Base-by-base conservation (phyloP, 2,888 invertebrate species). In the Sicus ferrugineus region DNA sequence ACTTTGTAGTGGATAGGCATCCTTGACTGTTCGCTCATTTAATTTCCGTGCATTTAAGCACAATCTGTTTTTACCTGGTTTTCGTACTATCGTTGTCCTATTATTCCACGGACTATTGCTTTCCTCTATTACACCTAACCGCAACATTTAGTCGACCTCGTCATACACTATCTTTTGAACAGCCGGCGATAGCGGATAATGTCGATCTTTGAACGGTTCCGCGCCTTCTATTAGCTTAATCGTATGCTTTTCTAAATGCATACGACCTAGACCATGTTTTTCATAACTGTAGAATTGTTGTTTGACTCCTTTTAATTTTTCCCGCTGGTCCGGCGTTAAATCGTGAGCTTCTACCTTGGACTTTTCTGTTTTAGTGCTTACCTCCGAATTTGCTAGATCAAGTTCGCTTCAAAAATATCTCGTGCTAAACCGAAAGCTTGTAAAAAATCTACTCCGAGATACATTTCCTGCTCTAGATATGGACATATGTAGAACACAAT, bases 31-130 rank as follows among this genome's bases (percentile, higher is more conserved):
- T n/a, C n/a, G n/a, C n/a, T n/a, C n/a, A n/a, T n/a, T n/a, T n/a
- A n/a, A n/a, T n/a, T n/a, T n/a, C n/a, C n/a, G n/a, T n/a, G n/a
- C n/a, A n/a, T n/a, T n/a, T n/a, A n/a, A n/a, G n/a, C n/a, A n/a
- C n/a, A n/a, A n/a, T n/a, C n/a, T n/a, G n/a, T n/a, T n/a, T n/a
- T n/a, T n/a, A n/a, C n/a, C n/a, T n/a, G n/a, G n/a, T n/a, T n/a
- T n/a, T n/a, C n/a, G n/a, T n/a, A n/a, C n/a, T n/a, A n/a, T n/a
- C n/a, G n/a, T n/a, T n/a, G n/a, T n/a, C n/a, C n/a, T n/a, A n/a
- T 52, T 52, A n/a, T 52, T 52, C 52, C 52, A 52, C 21, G 52
- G 52, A 23, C 52, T 52, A 52, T 23, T 21, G 11, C 52, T 52
- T 52, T 52, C 52, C 11, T 52, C 52, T 3, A 52, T 52, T 5